Evolutionary conservation across 2,113 vertebrate genomes (phyloP), one percentile per base, ranked within the genome.

Genomic region (Aythya baeri): DNA sequence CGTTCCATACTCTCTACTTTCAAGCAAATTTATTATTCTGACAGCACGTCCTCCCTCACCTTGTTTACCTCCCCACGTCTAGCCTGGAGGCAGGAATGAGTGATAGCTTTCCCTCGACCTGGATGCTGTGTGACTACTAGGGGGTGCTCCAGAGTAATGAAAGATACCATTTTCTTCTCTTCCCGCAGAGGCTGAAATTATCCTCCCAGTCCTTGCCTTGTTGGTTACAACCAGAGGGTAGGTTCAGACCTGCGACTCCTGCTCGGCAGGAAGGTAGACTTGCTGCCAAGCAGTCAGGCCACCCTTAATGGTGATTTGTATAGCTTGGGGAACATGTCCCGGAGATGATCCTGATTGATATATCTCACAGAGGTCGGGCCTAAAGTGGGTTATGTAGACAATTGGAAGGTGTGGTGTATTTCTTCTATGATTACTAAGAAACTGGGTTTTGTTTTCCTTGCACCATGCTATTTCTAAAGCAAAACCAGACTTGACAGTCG

Each of bases 261-360:
- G 97, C 97, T 96, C 7, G 8, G 95, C 97, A 96, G 97, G 94
- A 67, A 88, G 96, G 94, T 32, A 62, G 32, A 67, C 93, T 84
- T 87, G 61, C 95, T 96, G 91, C 88, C 88, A 29, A 61, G 3
- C 78, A 91, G 66, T 55, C 97, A 83, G 93, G 72, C 77, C 94
- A 93, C 65, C 93, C 94, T 94, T 93, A 94, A 6, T 75, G 94
- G 91, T 95, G 96, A 96, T 97, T 98, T 97, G 95, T 86, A 83
- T 83, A 97, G 96, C 95, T 96, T 94, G 91, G 96, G 97, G 98
- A 97, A 89, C 83, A 90, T 96, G 97, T 97, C 97, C 97, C 32
- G 89, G 95, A 95, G 95, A 97, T 96, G 97, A 96, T 96, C 96
- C 97, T 74, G 88, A 52, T 86, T 93, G 91, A 94, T 91, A 74